Evolutionary conservation across 1,140 invertebrate genomes (phyloP), one percentile per base, ranked within the genome.

Genomic region (Triops cancriformis): DNA sequence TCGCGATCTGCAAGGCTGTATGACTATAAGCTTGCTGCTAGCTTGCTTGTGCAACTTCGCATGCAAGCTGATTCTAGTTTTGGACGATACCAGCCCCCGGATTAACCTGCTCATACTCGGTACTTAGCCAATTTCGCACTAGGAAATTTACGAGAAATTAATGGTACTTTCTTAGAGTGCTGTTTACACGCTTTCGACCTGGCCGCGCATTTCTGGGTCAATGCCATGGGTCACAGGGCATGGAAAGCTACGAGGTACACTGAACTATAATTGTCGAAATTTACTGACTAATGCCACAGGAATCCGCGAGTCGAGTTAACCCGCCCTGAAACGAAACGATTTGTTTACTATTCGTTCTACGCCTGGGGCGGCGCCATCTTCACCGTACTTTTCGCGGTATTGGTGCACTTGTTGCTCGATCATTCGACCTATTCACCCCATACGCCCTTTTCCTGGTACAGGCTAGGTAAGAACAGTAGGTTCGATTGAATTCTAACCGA

Each of bases 171-270:
- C 23, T 45, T 74, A 27, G 77, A 78, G 18, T 45, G 37, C 23
- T 72, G 28, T 12, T 43, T 78, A 0, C 77, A 78, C 26, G 73
- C 72, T 14, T 73, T 73, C 26, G 77, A 74, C 41, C 41, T 94
- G 51, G 91, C 89, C 14, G 90, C 92, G 37, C 94, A 93, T 84
- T 93, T 94, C 81, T 94, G 93, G 93, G 84, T 94, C 0, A 93
- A 92, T 81, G 91, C 91, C 81, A 88, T 93, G 76, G 92, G 92
- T 72, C 94, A 92, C 83, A 94, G 93, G 82, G 91, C 94, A 72
- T 94, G 92, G 92, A 93, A 91, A 83, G 93, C 91, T 0, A 94
- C 94, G 80, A 89, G 87, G 89, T 90, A 86, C 85, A 85, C 83
- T 28, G 74, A 45, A 76, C 27, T 26, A 43, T 76, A 73, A 75